phyloP scores from a whole-genome alignment of 2,797 vertebrate genomes.

The Clarias laeviceps region DNA sequence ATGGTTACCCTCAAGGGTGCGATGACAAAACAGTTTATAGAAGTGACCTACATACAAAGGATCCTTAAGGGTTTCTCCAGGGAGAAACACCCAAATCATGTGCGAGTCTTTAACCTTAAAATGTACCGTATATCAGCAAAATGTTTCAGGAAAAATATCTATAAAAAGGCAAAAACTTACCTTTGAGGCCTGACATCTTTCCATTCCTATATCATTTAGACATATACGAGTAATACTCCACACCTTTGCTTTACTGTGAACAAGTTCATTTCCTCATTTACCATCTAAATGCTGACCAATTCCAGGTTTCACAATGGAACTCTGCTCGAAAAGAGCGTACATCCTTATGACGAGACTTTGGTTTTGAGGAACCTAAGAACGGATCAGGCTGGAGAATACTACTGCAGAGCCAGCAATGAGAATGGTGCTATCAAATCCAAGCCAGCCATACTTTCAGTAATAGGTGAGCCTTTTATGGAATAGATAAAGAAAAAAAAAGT shows the following conservation, averaged over 20 bases:
- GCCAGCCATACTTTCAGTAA: conserved; percentile 80
- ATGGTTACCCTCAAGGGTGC: neutral
- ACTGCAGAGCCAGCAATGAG: conserved; percentile 87
- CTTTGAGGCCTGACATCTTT: neutral
- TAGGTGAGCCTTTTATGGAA: conserved; percentile 75
- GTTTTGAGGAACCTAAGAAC: conserved; percentile 81
- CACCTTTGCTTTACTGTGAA: neutral
- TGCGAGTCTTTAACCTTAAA: neutral
- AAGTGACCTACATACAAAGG: neutral
- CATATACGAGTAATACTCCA: neutral
- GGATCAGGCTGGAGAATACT: conserved; percentile 87
- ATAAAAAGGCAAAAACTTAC: neutral
- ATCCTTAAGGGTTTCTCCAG: neutral
- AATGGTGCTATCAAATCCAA: conserved; percentile 87
- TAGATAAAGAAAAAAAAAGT: neutral
- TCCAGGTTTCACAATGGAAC: conserved; percentile 91
- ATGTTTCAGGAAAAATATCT: neutral
- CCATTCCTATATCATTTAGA: neutral
- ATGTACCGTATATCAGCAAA: neutral
- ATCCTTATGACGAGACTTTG: conserved; percentile 83
- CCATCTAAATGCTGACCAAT: neutral
- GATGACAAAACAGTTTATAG: neutral
- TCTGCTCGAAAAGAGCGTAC: conserved; percentile 76
- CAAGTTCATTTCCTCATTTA: neutral
- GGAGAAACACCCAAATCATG: neutral